phyloP scores from a whole-genome alignment of 2,888 invertebrate species.

The Catocala sponsa region DNA sequence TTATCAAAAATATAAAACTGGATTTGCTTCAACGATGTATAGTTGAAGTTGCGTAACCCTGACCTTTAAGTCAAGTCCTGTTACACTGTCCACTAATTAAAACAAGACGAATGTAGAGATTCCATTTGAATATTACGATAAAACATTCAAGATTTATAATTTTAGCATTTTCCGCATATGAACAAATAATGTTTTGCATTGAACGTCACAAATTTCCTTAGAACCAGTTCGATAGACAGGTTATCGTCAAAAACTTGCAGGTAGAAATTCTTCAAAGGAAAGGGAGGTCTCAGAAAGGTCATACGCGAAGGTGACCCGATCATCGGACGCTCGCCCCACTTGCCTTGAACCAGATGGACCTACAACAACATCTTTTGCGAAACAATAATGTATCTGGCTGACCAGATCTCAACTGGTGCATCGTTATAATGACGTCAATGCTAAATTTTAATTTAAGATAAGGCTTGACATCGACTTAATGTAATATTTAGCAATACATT shows the following conservation, averaged over 20 bases:
- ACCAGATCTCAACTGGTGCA: slow-evolving; percentile 27
- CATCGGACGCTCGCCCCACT: slow-evolving; percentile 67
- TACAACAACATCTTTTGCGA: slow-evolving; percentile 63
- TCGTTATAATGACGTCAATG: slow-evolving; percentile 25
- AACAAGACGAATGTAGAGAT: not conserved
- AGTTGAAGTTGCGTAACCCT: slow-evolving; percentile 17
- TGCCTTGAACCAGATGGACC: slow-evolving; percentile 79
- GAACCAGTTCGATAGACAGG: slow-evolving; percentile 59
- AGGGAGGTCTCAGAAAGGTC: slow-evolving; percentile 78
- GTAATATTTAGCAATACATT: not conserved
- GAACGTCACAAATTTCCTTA: slow-evolving; percentile 49
- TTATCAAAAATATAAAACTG: not conserved
- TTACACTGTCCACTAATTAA: slow-evolving; percentile 6
- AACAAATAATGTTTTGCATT: slow-evolving; percentile 15
- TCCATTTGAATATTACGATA: not conserved
- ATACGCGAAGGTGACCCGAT: slow-evolving; percentile 74
- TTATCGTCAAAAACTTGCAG: slow-evolving; percentile 53
- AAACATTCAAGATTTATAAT: slow-evolving; percentile 10
- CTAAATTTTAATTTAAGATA: slow-evolving; percentile 7
- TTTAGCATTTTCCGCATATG: slow-evolving; percentile 26
- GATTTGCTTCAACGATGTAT: slow-evolving; percentile 11
- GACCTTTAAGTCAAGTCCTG: slow-evolving; percentile 30
- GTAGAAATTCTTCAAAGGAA: slow-evolving; percentile 75
- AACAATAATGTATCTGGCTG: slow-evolving; percentile 49
- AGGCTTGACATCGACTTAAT: not conserved